Base-by-base conservation (phyloP, 2,888 invertebrate genomes). In the Andrena fulva region DNA sequence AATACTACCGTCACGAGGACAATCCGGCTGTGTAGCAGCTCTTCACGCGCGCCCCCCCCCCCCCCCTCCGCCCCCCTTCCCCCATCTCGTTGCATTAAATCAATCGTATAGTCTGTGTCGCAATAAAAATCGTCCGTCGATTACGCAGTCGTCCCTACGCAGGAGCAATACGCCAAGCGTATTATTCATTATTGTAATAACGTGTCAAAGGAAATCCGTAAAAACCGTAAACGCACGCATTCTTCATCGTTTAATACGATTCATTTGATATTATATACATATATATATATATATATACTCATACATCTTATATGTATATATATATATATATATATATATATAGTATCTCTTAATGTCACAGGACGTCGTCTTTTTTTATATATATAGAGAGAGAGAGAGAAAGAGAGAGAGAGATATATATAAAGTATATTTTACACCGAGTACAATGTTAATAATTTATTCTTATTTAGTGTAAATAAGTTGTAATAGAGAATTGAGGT, bases 381-480 rank as follows among this genome's bases (percentile, higher is more conserved):
- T 52, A 62, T 33, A 54, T 56, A 63, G 24, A 70, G 48, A 71
- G n/a, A 35, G 0, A 42, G 12, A 42, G 12, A 42, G 12, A 42
- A 12, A 12, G 31, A 16, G 42, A 42, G 12, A 42, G 12, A 42
- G 1, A 42, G 3, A 42, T 42, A 42, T 35, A 54, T 56, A 63
- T 31, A 70, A 63, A 71, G 31, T 77, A 77, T 80, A 80, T 77
- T 80, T 77, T 78, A 80, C 54, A 77, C 35, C 56, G 20, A 80
- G 63, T 80, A 72, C 63, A 72, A 77, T 80, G 77, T 77, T 80
- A 80, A 80, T 80, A 80, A 80, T 80, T 80, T 80, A 80, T 80
- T 80, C n/a, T 80, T 80, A 67, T 66, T 71, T 77, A 80, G 72
- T 77, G 72, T 80, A 80, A 71, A 80, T 80, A 80, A 68, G 80